These are phyloP conservation scores for Zaprionus africanus DNA, from an alignment of 1,140 invertebrate species.

Conservation along the genomic window DNA sequence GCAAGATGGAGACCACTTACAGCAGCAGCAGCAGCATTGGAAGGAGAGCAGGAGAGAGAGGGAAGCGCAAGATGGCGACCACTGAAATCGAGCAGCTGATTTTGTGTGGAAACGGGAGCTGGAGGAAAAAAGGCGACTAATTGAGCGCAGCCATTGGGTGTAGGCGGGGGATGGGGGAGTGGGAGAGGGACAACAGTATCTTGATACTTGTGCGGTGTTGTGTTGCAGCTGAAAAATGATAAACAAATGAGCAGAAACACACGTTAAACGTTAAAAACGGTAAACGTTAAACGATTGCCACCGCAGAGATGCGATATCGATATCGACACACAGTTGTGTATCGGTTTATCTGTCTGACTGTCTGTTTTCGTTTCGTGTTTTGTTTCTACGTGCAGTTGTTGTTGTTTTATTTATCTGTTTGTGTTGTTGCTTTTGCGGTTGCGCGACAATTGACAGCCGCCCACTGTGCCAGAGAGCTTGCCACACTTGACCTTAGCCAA, in stretches of 20 bases:
- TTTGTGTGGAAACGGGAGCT: constrained; percentile 50
- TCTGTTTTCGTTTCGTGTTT: constrained; percentile 21
- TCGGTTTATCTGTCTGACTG: constrained; percentile 44
- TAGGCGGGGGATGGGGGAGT: background rate
- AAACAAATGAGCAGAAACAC: constrained; percentile 73
- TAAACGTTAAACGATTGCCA: constrained; percentile 77
- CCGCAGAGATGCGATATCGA: constrained; percentile 60
- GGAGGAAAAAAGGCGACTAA: constrained; percentile 32
- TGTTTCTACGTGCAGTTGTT: constrained; percentile 36
- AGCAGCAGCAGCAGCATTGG: background rate
- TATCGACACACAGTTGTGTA: constrained; percentile 47
- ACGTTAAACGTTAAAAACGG: constrained; percentile 65
- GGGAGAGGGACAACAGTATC: constrained; percentile 9
- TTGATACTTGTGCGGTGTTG: constrained; percentile 43
- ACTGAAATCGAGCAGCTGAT: constrained; percentile 49
- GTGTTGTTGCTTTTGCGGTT: constrained; percentile 55
- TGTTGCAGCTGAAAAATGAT: constrained; percentile 61
- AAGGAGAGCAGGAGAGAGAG: constrained; percentile 9
- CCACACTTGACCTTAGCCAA: constrained; percentile 68
- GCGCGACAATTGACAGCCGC: constrained; percentile 44
- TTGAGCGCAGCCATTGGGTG: constrained; percentile 34
- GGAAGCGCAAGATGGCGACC: constrained; percentile 42
- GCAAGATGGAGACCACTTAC: background rate
- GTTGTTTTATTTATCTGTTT: constrained; percentile 15
- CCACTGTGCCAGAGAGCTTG: constrained; percentile 15